Evolutionary conservation across 2,888 invertebrate genomes (phyloP).

Genomic region (Sthenelais limicola): DNA sequence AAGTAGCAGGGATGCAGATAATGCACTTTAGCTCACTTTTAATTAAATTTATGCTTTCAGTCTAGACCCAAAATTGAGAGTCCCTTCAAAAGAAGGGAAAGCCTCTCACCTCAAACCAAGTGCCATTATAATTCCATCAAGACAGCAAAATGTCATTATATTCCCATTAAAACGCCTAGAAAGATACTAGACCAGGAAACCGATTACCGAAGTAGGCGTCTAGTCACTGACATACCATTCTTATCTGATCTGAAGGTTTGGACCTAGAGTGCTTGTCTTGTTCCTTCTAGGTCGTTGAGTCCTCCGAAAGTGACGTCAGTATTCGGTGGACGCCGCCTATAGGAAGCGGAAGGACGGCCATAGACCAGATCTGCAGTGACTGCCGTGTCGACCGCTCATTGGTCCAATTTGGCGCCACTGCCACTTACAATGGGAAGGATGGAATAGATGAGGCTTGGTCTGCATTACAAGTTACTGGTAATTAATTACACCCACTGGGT

Average conservation of each 20-base stretch:
- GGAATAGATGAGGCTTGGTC: slow-evolving; percentile 49
- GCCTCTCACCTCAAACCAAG: too few species aligned
- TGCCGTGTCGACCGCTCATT: slow-evolving; percentile 54
- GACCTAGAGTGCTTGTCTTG: not conserved
- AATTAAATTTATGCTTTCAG: not conserved
- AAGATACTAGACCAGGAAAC: too few species aligned
- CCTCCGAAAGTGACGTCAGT: slow-evolving; percentile 51
- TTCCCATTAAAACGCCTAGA: too few species aligned
- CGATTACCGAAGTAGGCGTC: too few species aligned
- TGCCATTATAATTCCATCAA: too few species aligned
- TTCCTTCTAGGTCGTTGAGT: slow-evolving; percentile 53
- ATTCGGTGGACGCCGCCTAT: slow-evolving; percentile 63
- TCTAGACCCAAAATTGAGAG: not conserved
- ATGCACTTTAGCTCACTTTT: not conserved
- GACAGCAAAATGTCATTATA: too few species aligned
- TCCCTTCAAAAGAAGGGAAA: too few species aligned
- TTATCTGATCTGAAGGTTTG: too few species aligned
- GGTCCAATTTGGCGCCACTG: slow-evolving; percentile 57
- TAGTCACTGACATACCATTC: too few species aligned
- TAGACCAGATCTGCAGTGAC: slow-evolving; percentile 54
- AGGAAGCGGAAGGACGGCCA: slow-evolving; percentile 44
- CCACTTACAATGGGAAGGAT: slow-evolving; percentile 54
- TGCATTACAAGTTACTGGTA: slow-evolving; percentile 62
- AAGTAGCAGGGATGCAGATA: too few species aligned
- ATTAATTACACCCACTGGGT: not conserved